Conservation (phyloP, 2,113 vertebrate species). For the Siniperca knerii region DNA sequence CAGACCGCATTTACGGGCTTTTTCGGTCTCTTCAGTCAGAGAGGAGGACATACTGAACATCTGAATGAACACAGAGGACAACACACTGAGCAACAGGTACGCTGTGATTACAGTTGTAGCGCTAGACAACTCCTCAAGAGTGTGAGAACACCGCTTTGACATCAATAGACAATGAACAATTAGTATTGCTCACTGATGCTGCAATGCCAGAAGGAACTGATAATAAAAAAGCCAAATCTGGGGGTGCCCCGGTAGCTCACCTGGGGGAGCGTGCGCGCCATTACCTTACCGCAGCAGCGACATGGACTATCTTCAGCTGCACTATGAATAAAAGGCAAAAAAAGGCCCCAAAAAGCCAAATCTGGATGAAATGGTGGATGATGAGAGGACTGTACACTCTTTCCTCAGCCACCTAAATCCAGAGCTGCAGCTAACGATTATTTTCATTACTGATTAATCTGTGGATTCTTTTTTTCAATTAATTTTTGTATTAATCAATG, state of each 20-base stretch:
- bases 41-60: background rate
- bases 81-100: background rate
- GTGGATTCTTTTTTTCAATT: too few relatives aligned
- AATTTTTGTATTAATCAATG: background rate
- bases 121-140: background rate
- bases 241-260: too few relatives aligned
- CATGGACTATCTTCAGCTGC: too few relatives aligned
- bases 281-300: too few relatives aligned
- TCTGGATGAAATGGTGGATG: background rate
- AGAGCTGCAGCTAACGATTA: background rate
- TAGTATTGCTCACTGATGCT: background rate
- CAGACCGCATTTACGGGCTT: background rate
- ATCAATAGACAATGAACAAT: background rate
- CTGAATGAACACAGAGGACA: background rate
- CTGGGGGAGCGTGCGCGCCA: too few relatives aligned
- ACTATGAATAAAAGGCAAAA: too few relatives aligned
- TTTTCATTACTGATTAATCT: background rate
- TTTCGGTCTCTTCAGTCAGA: background rate
- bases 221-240: background rate
- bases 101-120: too few relatives aligned
- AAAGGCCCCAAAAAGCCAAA: background rate
- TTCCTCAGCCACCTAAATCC: too few relatives aligned
- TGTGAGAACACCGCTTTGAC: background rate
- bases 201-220: background rate
- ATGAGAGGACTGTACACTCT: too few relatives aligned